A percentile compares a stretch with the other conserved stretches of the same genome.
phyloP scores from a whole-genome alignment of 2,113 vertebrate species.

The Peromyscus maniculatus region DNA sequence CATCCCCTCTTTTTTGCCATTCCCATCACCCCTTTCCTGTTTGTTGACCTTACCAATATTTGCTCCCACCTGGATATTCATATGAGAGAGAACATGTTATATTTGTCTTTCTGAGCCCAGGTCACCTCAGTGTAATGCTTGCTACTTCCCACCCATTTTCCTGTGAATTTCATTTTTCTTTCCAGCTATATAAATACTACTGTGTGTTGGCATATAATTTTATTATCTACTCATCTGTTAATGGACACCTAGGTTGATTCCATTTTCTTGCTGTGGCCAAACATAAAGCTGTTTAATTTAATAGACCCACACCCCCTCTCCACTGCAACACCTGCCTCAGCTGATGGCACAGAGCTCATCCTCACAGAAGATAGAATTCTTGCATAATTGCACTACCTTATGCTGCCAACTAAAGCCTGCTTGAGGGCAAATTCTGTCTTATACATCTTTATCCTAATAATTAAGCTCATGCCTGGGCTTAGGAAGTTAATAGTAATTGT shows the following conservation, averaged over 20 bases:
- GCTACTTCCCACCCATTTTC: neutral
- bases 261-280: neutral
- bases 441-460: neutral
- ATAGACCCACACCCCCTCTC: neutral
- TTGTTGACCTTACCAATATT: neutral
- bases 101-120: neutral
- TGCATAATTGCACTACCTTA: neutral
- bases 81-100: neutral
- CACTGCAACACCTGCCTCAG: neutral
- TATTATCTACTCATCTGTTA: neutral
- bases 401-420: neutral
- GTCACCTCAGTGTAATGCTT: too few relatives aligned
- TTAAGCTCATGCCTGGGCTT: conserved; percentile 39
- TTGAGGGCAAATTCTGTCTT: neutral
- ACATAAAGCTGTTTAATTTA: neutral
- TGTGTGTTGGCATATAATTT: neutral
- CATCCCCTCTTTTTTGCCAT: too few relatives aligned
- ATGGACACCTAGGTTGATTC: neutral
- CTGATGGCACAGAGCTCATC: neutral
- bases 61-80: neutral
- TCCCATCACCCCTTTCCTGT: too few relatives aligned
- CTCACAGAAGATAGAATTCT: neutral
- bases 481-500: neutral
- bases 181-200: too few relatives aligned
- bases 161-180: neutral